Percentiles rank a stretch among this genome's conserved stretches.
Conservation (phyloP, 2,797 vertebrate species). For the Pseudochirops cupreus region DNA sequence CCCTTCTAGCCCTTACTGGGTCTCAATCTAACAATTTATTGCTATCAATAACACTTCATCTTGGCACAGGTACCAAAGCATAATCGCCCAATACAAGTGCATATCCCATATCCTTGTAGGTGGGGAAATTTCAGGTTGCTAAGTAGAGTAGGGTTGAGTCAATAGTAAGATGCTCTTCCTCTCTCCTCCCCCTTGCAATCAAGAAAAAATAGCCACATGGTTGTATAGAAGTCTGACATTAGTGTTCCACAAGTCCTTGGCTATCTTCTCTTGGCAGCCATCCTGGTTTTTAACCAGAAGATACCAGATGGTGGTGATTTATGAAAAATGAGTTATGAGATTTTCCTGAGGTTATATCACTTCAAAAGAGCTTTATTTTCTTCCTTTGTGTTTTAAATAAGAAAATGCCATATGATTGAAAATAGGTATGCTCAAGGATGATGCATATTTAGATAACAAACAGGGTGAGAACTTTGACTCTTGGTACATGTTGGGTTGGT, state of each 20-base stretch:
- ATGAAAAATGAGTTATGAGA: neutral
- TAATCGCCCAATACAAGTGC: neutral
- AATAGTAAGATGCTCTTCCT: neutral
- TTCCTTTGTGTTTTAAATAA: neutral
- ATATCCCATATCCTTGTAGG: neutral
- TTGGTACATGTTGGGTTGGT: neutral
- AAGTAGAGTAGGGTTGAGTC: neutral
- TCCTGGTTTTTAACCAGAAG: neutral
- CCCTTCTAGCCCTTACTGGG: neutral
- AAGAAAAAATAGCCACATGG: neutral
- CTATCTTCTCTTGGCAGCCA: neutral
- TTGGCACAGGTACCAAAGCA: neutral
- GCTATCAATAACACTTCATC: neutral
- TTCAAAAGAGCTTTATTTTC: neutral
- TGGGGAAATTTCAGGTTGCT: neutral
- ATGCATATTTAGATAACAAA: neutral
- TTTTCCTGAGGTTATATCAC: neutral
- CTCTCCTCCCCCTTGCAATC: neutral
- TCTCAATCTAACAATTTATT: neutral
- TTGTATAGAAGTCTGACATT: neutral
- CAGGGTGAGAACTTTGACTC: neutral
- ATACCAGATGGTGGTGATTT: constrained; percentile 1
- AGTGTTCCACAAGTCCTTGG: neutral
- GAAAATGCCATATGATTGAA: neutral
- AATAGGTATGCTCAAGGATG: neutral